Conservation (phyloP, 1,140 invertebrate genomes). For the Lerema accius region DNA sequence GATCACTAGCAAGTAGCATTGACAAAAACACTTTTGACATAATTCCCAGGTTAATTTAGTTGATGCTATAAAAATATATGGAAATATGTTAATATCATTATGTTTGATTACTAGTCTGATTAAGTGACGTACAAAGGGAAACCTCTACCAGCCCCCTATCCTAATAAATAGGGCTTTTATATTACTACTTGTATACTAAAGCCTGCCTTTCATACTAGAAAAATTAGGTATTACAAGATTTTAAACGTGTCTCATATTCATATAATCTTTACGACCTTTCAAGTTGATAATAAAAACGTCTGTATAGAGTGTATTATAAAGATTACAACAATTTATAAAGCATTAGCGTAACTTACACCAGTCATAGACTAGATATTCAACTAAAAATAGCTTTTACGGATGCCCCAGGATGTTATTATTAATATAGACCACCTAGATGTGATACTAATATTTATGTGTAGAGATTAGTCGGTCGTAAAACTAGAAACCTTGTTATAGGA, state of each 20-base stretch:
- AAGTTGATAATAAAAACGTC: neutral
- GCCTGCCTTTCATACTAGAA: too few relatives aligned
- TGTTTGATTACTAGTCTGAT: too few relatives aligned
- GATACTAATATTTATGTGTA: conserved; percentile 47
- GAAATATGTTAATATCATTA: neutral
- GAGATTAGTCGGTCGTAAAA: conserved; percentile 61
- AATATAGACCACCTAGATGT: conserved; percentile 49
- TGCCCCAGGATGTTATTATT: conserved; percentile 1
- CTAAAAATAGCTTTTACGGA: conserved; percentile 30
- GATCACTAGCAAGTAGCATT: neutral
- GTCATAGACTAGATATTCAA: neutral
- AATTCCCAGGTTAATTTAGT: neutral
- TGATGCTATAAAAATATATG: too few relatives aligned
- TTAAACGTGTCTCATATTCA: neutral
- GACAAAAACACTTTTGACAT: neutral
- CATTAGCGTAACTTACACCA: neutral
- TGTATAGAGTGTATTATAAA: neutral
- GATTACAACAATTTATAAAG: neutral
- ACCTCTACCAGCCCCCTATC: too few relatives aligned
- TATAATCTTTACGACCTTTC: neutral
- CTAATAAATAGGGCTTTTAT: too few relatives aligned
- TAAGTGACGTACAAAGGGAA: too few relatives aligned
- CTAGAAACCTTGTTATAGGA: conserved; percentile 45
- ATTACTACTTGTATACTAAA: too few relatives aligned
- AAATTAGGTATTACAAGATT: too few relatives aligned